Evolutionary conservation across 2,113 vertebrate species (phyloP).

Genomic region (Polypterus senegalus): DNA sequence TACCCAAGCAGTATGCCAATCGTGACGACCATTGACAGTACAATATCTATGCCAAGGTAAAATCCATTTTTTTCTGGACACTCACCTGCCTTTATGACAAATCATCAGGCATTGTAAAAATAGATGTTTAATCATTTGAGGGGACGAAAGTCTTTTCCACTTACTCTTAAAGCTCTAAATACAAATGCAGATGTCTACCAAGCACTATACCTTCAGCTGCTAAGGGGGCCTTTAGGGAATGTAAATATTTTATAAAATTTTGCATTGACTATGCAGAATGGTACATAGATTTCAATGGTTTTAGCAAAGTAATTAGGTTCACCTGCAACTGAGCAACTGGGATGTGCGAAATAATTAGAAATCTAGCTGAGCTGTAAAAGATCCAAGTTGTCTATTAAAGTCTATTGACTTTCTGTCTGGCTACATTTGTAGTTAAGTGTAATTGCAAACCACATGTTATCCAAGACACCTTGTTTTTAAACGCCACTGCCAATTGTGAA

Average conservation of each 20-base stretch:
- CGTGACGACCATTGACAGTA: no score
- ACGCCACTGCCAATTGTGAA: not conserved
- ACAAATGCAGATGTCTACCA: no score
- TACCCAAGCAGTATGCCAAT: no score
- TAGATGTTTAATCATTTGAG: no score
- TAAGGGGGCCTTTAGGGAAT: not conserved
- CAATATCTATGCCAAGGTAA: no score
- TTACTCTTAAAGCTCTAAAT: no score
- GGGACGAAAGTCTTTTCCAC: no score
- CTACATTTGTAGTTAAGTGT: not conserved
- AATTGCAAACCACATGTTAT: conserved; percentile 1
- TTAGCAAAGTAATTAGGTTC: not conserved
- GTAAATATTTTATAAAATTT: not conserved
- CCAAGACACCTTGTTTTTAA: conserved; percentile 1
- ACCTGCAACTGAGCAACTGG: not conserved
- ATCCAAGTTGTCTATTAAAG: not conserved
- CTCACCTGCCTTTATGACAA: no score
- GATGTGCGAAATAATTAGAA: not conserved
- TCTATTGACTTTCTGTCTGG: not conserved
- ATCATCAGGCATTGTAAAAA: no score
- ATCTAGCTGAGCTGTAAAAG: not conserved
- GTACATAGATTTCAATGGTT: not conserved
- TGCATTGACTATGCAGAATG: not conserved
- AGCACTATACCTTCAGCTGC: no score
- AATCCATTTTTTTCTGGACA: no score